Percentiles rank a stretch among this genome's conserved stretches.
phyloP scores from a whole-genome alignment of 2,113 vertebrate genomes.

The Percina caprodes region DNA sequence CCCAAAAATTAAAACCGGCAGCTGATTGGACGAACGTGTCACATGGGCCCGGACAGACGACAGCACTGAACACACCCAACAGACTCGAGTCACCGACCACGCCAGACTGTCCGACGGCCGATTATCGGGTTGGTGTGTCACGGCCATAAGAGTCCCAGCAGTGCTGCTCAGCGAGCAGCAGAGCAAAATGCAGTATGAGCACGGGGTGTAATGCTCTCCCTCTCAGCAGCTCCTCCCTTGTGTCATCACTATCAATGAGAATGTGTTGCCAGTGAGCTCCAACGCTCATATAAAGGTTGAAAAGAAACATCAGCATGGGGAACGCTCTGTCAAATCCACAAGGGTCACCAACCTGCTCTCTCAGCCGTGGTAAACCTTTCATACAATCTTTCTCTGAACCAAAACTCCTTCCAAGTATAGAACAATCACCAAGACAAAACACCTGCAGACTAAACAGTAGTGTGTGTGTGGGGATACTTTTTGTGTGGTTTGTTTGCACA shows the following conservation, averaged over 20 bases:
- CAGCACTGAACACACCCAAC: no score
- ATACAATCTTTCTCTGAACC: constrained; percentile 36
- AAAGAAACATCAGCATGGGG: background rate
- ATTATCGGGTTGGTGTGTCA: no score
- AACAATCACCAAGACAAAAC: constrained; percentile 65
- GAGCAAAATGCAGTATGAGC: background rate
- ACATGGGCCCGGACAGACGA: no score
- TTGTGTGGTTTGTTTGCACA: constrained; percentile 43
- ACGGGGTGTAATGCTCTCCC: background rate
- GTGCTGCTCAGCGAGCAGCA: background rate
- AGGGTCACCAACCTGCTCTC: constrained; percentile 64
- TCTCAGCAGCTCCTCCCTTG: background rate
- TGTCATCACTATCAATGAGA: constrained; percentile 7
- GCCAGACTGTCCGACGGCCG: no score
- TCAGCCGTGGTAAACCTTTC: constrained; percentile 21
- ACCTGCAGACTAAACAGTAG: constrained; percentile 63
- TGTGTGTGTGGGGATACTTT: background rate
- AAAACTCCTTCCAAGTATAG: constrained; percentile 46
- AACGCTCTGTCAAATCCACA: constrained; percentile 21
- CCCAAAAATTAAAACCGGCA: no score
- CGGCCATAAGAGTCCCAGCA: no score
- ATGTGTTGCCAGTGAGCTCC: constrained; percentile 13
- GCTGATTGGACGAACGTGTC: no score
- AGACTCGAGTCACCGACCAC: no score
- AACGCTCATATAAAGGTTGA: background rate